phyloP scores from a whole-genome alignment of 2,113 vertebrate genomes.

The Nymphicus hollandicus region DNA sequence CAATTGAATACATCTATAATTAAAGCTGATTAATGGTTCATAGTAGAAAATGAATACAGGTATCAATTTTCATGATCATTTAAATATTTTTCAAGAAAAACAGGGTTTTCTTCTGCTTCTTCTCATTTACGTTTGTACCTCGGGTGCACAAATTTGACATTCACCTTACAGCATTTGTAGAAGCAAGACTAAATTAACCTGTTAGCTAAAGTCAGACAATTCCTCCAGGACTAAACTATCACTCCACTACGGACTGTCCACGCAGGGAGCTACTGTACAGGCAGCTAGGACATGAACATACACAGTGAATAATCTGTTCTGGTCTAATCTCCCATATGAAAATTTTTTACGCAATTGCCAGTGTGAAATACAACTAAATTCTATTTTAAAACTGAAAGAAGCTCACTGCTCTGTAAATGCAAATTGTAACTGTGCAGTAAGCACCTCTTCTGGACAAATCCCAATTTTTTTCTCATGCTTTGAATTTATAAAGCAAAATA shows the following conservation, averaged over 20 bases:
- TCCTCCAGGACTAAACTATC: neutral
- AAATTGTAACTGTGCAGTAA: neutral
- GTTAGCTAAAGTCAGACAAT: neutral
- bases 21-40: neutral
- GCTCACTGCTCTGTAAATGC: neutral
- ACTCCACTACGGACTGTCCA: neutral
- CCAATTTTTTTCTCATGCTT: accelerated
- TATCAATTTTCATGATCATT: neutral
- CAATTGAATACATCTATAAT: constrained; percentile 7
- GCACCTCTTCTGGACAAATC: neutral
- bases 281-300: neutral
- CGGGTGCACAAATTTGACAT: neutral
- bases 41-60: neutral
- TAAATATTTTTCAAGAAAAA: neutral
- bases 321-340: neutral
- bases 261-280: neutral
- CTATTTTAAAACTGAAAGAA: neutral
- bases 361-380: neutral
- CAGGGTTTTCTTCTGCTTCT: neutral
- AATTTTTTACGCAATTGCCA: neutral
- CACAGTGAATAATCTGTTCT: neutral
- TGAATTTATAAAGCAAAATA: neutral
- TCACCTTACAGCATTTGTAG: neutral
- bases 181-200: neutral
- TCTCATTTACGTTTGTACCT: neutral